A percentile compares a stretch with the other conserved stretches of the same genome.
These are phyloP conservation scores for Mormyrus iriodes DNA, from an alignment of 2,113 vertebrate genomes.

Conservation along the genomic window DNA sequence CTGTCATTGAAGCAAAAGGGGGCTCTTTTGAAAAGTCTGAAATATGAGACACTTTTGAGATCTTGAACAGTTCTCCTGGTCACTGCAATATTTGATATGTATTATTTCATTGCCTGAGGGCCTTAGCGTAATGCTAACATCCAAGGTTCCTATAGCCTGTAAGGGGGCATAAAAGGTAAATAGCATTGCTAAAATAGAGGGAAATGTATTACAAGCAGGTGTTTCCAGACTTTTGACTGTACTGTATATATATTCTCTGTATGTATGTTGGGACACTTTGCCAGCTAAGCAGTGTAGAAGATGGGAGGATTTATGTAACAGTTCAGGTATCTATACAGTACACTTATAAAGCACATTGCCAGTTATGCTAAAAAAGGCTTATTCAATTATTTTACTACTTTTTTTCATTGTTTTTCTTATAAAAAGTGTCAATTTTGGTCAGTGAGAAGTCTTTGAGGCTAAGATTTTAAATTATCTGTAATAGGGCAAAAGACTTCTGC, in stretches of 20 bases:
- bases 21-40: background rate
- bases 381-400: background rate
- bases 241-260: background rate
- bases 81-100: background rate
- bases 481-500: conserved; percentile 21
- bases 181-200: background rate
- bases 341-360: background rate
- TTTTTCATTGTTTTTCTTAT: background rate
- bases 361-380: background rate
- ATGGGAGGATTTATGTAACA: background rate
- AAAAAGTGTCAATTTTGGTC: background rate
- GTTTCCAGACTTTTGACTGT: background rate
- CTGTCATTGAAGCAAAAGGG: background rate
- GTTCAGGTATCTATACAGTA: background rate
- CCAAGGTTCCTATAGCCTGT: background rate
- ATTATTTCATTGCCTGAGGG: background rate
- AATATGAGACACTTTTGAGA: background rate
- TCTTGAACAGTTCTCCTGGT: background rate
- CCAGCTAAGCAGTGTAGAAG: background rate
- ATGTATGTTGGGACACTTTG: background rate
- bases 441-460: background rate
- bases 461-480: conserved; percentile 15
- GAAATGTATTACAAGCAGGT: background rate
- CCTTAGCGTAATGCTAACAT: background rate
- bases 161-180: background rate